Conservation (phyloP, 2,888 invertebrate genomes). For the Lysandra coridon region DNA sequence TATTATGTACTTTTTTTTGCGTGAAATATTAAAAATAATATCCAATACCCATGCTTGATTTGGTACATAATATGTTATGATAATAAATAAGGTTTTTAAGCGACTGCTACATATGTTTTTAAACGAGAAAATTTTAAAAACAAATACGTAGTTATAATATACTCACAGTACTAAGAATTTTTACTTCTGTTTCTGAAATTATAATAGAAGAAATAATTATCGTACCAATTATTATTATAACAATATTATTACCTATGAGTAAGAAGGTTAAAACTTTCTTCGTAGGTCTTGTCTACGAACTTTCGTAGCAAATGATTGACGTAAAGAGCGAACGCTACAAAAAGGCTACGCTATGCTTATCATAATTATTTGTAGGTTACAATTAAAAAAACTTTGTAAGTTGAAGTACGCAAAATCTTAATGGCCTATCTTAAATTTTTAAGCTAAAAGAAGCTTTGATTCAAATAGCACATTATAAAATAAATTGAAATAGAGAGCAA, state of each 20-base stretch:
- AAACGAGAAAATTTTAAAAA: no score
- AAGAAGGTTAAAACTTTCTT: background rate
- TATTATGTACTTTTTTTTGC: no score
- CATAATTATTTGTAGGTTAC: background rate
- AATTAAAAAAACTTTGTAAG: background rate
- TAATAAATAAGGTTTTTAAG: no score
- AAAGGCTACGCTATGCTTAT: background rate
- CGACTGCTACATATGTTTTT: no score
- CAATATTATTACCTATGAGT: background rate
- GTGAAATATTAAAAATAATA: no score
- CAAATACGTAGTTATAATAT: no score
- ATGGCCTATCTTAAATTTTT: background rate
- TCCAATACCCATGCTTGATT: no score
- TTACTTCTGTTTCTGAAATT: no score
- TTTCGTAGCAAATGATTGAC: conserved; percentile 17
- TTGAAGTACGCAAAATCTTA: background rate
- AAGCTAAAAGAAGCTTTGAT: background rate
- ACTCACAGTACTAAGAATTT: no score
- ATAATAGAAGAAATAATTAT: no score
- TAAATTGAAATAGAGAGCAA: background rate
- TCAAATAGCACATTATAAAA: background rate
- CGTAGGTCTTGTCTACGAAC: conserved; percentile 2
- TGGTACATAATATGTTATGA: no score
- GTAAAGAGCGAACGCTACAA: background rate
- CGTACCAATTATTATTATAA: no score